Evolutionary conservation across 2,888 invertebrate genomes (phyloP).

Genomic region (Oscheius myriophilus): DNA sequence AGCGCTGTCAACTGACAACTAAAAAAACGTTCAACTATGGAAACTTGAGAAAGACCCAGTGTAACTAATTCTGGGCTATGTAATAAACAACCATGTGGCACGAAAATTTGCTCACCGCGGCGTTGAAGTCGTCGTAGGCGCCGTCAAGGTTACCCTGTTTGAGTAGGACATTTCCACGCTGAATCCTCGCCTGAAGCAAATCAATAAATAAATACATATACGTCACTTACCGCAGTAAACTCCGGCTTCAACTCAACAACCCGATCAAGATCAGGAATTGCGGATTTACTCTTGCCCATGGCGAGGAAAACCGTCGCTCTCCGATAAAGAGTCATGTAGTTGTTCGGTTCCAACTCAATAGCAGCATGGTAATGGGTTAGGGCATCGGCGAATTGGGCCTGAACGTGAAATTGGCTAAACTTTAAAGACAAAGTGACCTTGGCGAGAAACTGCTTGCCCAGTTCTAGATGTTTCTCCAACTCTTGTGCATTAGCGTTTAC

Average conservation of each 20-base stretch:
- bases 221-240: constrained; percentile 83
- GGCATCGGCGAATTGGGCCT: constrained; percentile 92
- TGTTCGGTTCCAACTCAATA: constrained; percentile 92
- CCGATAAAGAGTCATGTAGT: constrained; percentile 94
- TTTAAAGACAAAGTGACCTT: constrained; percentile 71
- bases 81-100: constrained; percentile 2
- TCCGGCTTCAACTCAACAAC: constrained; percentile 93
- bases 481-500: constrained; percentile 74
- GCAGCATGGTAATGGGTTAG: constrained; percentile 96
- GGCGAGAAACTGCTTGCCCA: constrained; percentile 89
- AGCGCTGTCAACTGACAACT: constrained; percentile 81
- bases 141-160: constrained; percentile 78
- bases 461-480: constrained; percentile 90
- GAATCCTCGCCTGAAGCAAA: constrained; percentile 77
- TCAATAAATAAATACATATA: background rate
- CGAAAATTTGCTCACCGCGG: constrained; percentile 51
- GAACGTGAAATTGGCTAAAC: background rate
- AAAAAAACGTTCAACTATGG: no score
- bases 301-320: constrained; percentile 57
- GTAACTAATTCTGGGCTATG: no score
- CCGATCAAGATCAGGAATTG: constrained; percentile 89
- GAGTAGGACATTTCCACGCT: constrained; percentile 86
- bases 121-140: constrained; percentile 61
- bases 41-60: no score
- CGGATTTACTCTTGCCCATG: constrained; percentile 76